Percentiles rank a stretch among this genome's conserved stretches.
Evolutionary conservation across 2,797 vertebrate genomes (phyloP).

Genomic region (Malurus splendens): DNA sequence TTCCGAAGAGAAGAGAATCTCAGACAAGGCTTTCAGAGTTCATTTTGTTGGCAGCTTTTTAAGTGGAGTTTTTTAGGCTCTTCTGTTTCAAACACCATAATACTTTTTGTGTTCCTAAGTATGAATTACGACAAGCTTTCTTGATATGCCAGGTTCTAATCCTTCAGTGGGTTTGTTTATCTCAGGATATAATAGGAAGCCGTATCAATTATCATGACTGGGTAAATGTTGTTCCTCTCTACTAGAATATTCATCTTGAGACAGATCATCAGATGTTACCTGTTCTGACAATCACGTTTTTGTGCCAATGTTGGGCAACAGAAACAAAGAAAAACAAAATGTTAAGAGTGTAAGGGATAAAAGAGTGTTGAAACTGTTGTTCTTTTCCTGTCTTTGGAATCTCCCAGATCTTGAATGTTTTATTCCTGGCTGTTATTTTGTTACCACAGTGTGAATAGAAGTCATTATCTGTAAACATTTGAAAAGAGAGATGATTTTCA

Average conservation of each 20-base stretch:
- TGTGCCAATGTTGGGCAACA: slow-evolving; percentile 56
- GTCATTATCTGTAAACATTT: slow-evolving; percentile 53
- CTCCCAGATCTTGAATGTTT: slow-evolving; percentile 45
- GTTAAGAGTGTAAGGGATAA: slow-evolving; percentile 62
- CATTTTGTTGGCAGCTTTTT: slow-evolving; percentile 53
- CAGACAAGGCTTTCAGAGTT: slow-evolving; percentile 51
- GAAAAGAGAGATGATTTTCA: slow-evolving; percentile 53
- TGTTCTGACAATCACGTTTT: slow-evolving; percentile 49
- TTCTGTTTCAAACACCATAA: slow-evolving; percentile 35
- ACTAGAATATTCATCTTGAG: slow-evolving; percentile 53
- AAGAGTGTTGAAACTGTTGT: slow-evolving; percentile 55
- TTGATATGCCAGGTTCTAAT: slow-evolving; percentile 50
- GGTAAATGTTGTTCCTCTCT: slow-evolving; percentile 49
- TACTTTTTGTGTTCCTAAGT: slow-evolving; percentile 33
- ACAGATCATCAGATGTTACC: slow-evolving; percentile 54
- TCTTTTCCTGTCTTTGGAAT: slow-evolving; percentile 50
- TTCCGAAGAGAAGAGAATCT: neutral
- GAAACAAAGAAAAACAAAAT: slow-evolving; percentile 55
- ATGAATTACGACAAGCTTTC: slow-evolving; percentile 51
- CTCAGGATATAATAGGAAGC: slow-evolving; percentile 56
- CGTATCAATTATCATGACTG: slow-evolving; percentile 59
- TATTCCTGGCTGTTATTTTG: slow-evolving; percentile 47
- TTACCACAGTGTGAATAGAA: slow-evolving; percentile 43
- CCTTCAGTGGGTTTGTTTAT: slow-evolving; percentile 56
- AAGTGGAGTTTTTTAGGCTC: slow-evolving; percentile 37